Evolutionary conservation across 2,113 vertebrate genomes (phyloP).

Genomic region (Typhlomys cinereus): DNA sequence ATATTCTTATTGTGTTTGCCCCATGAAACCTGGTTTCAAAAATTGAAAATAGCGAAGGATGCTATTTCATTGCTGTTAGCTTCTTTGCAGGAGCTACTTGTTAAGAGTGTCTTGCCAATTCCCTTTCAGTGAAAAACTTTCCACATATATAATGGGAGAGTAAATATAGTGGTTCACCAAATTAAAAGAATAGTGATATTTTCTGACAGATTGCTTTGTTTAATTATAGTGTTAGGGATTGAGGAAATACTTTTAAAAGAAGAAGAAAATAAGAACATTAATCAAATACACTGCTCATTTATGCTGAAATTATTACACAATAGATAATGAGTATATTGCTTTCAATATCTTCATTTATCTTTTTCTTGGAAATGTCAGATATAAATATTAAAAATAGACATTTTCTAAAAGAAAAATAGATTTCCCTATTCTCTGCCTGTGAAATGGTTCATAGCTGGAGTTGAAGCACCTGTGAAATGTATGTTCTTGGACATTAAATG

Average conservation of each 20-base stretch:
- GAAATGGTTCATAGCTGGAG: not conserved
- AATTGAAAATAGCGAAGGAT: not conserved
- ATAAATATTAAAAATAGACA: slow-evolving; percentile 5
- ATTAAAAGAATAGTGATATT: slow-evolving; percentile 63
- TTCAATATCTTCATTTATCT: not conserved
- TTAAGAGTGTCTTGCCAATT: slow-evolving; percentile 16
- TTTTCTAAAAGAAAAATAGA: not conserved
- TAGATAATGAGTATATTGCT: not conserved
- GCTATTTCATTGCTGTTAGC: not conserved
- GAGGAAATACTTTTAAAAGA: slow-evolving; percentile 37
- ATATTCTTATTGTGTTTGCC: not conserved
- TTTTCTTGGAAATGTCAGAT: not conserved
- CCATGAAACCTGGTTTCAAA: not conserved
- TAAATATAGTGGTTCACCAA: slow-evolving; percentile 56
- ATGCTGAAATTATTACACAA: too few species aligned
- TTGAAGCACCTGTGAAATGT: not conserved
- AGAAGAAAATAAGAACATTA: not conserved
- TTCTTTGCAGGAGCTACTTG: not conserved
- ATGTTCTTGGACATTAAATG: not conserved
- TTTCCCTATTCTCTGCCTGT: not conserved
- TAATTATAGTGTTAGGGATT: slow-evolving; percentile 66
- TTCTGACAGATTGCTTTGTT: slow-evolving; percentile 65
- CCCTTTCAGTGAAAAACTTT: slow-evolving; percentile 15
- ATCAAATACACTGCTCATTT: too few species aligned
- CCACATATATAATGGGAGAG: slow-evolving; percentile 9